phyloP scores from a whole-genome alignment of 2,797 vertebrate genomes.

The Sciaenops ocellatus region DNA sequence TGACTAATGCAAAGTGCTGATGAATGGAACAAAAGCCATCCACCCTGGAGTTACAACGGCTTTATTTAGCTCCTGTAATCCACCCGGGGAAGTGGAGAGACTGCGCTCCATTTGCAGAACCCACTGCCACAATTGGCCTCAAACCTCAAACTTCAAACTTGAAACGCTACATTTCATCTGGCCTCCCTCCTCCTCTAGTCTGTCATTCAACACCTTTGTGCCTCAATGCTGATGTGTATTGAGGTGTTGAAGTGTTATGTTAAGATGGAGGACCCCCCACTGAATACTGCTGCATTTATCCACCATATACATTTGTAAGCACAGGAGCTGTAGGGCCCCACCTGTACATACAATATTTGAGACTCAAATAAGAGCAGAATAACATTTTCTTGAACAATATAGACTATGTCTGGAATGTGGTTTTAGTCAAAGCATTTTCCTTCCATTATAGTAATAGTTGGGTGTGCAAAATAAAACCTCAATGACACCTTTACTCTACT shows the following conservation, averaged over 20 bases:
- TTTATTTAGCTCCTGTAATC: conserved; percentile 73
- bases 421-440: conserved; percentile 38
- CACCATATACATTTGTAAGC: conserved; percentile 26
- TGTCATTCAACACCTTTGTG: conserved; percentile 60
- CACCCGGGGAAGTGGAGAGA: conserved; percentile 50
- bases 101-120: conserved; percentile 40
- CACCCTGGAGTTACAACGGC: conserved; percentile 60
- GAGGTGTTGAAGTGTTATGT: conserved; percentile 67
- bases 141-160: conserved; percentile 60
- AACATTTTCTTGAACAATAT: conserved; percentile 70
- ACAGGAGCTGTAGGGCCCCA: conserved; percentile 39
- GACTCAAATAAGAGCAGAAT: conserved; percentile 57
- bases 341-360: conserved; percentile 66
- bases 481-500: conserved; percentile 20
- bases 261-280: conserved; percentile 66
- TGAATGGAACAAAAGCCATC: conserved; percentile 67
- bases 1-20: conserved; percentile 63
- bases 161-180: conserved; percentile 53
- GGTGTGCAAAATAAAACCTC: conserved; percentile 43
- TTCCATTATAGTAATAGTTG: conserved; percentile 38
- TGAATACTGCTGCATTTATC: conserved; percentile 45
- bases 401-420: conserved; percentile 49
- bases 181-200: conserved; percentile 33
- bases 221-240: conserved; percentile 35
- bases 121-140: conserved; percentile 50